Base-by-base conservation (phyloP, 2,888 invertebrate species). In the Drosophila kuntzei region DNA sequence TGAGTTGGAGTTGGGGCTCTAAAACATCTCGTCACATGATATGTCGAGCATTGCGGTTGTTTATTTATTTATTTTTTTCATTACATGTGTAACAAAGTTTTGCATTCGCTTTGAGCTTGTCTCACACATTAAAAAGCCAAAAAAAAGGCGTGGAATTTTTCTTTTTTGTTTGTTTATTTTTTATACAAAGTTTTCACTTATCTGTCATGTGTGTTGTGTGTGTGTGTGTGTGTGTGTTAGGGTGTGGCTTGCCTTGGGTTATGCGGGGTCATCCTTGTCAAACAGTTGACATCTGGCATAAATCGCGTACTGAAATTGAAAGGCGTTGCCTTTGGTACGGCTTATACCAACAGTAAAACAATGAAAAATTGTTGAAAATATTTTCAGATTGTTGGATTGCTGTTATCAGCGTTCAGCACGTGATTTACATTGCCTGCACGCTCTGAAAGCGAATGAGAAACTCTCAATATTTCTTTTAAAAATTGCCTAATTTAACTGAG, bases 51-150 rank as follows among this genome's bases (percentile, higher is more conserved):
- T 55, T 72, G 72, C 71, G 74, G 70, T 78, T 72, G 47, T 77
- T 67, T 86, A 67, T 86, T 87, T 80, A 86, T 86, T 83, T 83
- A 86, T 83, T 88, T 88, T 83, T 83, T 87, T 88, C 89, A 88
- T 88, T 83, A 83, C 87, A 88, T 64, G 84, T 83, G 84, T 83
- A 83, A 76, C 87, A 83, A 83, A 83, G 89, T 83, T 86, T 83
- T 83, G 80, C 83, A 80, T 88, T 83, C 60, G 80, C 77, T 86
- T 83, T 83, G 84, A 83, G 87, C 80, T 72, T 72, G 77, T 73
- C 66, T 64, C 80, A 58, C 57, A 53, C 89, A 83, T 82, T 82
- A 76, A 86, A 76, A 70, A 54, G 65, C 54, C 62, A 47, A 61
- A 60, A 64, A 57, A 71, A 54, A 37, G 55, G 62, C 55, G 62